Base-by-base conservation (phyloP, 1,140 invertebrate genomes). In the Laodelphax striatellus region DNA sequence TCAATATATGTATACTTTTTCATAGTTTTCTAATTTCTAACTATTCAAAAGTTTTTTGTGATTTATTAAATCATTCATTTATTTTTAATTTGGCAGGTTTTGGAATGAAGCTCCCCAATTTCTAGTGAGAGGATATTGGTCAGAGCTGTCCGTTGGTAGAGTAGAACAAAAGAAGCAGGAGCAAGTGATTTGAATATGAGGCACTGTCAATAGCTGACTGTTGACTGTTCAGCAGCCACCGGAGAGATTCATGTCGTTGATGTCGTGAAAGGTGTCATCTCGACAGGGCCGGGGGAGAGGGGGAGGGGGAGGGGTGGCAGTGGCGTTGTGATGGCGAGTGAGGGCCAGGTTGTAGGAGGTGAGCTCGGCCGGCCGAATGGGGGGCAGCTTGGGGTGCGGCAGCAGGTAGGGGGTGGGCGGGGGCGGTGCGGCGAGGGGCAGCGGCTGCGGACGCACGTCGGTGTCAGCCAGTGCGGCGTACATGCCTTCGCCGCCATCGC, bases 401-500 rank as follows among this genome's bases (percentile, higher is more conserved):
- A 50, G 21, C 5, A 50, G 46, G 21, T 19, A 22, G 46, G 46
- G 46, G 1, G 16, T 22, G 21, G 46, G 46, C 9, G 3, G 46
- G 11, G 46, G 46, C n/a, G n/a, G n/a, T n/a, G n/a, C n/a, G n/a
- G n/a, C n/a, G 8, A 50, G 46, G 9, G 46, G 46, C 5, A 10
- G 10, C 2, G 46, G 46, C 16, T 50, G 16, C 1, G 46, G 46
- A 17, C 46, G 46, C 6, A 50, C 9, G 21, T 50, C 46, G 5
- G 34, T 38, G 21, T 50, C 21, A 10, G 46, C 44, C 1, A 60
- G 16, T 22, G 62, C 65, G 6, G 34, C 46, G 4, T 34, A 14
- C 16, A 66, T 22, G 16, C 60, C 63, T 13, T 61, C 56, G 1
- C 65, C 65, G n/a, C 56, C 34, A 28, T 66, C 65, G 50, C 63